These are phyloP conservation scores for Sylvia borin DNA, from an alignment of 2,797 vertebrate species.

Conservation along the genomic window DNA sequence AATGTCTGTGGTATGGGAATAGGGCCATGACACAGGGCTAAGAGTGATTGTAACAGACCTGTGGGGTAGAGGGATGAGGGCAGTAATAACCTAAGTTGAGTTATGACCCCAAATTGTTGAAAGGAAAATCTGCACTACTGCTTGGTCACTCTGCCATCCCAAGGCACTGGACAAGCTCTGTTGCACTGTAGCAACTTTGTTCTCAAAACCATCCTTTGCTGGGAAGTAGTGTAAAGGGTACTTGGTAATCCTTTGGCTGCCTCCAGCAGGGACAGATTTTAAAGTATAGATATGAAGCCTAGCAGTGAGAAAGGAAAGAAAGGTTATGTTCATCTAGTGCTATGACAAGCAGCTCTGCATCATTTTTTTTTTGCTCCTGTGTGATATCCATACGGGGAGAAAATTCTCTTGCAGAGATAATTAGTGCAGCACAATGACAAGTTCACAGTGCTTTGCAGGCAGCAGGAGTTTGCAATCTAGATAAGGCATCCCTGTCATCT, in stretches of 20 bases:
- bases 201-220: not conserved
- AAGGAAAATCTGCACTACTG: not conserved
- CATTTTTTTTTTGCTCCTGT: conserved; percentile 13
- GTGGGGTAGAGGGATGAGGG: not conserved
- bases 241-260: not conserved
- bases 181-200: not conserved
- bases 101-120: not conserved
- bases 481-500: not conserved
- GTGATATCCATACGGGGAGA: not conserved
- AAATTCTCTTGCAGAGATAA: conserved; percentile 9
- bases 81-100: not conserved
- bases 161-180: not conserved
- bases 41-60: not conserved
- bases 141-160: not conserved
- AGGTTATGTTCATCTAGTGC: not conserved
- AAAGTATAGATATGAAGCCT: not conserved
- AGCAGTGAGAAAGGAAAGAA: not conserved
- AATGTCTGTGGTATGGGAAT: not conserved
- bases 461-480: not conserved
- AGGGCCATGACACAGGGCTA: not conserved
- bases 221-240: not conserved
- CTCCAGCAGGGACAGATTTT: not conserved
- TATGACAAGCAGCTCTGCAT: not conserved
- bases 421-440: conserved; percentile 1
- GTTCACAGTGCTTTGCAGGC: not conserved